phyloP scores from a whole-genome alignment of 2,888 invertebrate species.

The Pyrochroa serraticornis region DNA sequence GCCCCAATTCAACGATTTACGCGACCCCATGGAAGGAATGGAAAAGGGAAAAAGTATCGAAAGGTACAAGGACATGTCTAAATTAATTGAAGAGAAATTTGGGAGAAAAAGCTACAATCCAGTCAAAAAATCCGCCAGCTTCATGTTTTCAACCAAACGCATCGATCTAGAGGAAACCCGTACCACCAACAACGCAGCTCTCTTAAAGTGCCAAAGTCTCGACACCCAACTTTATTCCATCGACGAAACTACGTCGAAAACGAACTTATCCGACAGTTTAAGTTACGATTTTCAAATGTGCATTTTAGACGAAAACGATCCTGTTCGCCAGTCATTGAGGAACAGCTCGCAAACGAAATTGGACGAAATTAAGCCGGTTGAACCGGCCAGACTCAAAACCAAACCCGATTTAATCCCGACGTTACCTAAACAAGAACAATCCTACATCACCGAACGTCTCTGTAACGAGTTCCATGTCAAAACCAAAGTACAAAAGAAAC shows the following conservation, averaged over 20 bases:
- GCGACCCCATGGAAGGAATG: slow-evolving; percentile 66
- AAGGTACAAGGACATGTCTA: slow-evolving; percentile 74
- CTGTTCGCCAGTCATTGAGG: too few relatives aligned
- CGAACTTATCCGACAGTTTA: slow-evolving; percentile 40
- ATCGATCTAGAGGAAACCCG: slow-evolving; percentile 46
- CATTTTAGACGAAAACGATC: slow-evolving; percentile 46
- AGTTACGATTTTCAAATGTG: slow-evolving; percentile 53
- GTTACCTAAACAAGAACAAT: slow-evolving; percentile 55
- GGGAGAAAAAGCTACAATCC: slow-evolving; percentile 57
- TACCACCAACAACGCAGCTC: slow-evolving; percentile 42
- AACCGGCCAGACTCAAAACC: slow-evolving; percentile 40
- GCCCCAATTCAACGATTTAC: slow-evolving; percentile 56
- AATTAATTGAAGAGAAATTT: slow-evolving; percentile 71
- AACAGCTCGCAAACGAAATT: not conserved
- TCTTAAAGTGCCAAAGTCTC: slow-evolving; percentile 52
- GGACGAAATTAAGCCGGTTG: slow-evolving; percentile 34
- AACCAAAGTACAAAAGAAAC: slow-evolving; percentile 61
- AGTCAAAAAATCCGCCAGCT: slow-evolving; percentile 54
- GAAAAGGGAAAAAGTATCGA: slow-evolving; percentile 74
- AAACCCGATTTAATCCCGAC: slow-evolving; percentile 53
- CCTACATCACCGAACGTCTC: slow-evolving; percentile 71
- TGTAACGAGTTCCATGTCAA: slow-evolving; percentile 76
- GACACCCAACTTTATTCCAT: slow-evolving; percentile 48
- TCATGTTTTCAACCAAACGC: slow-evolving; percentile 52
- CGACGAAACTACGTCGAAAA: slow-evolving; percentile 31